phyloP scores from a whole-genome alignment of 2,113 vertebrate species.

The Sinocyclocheilus maitianheensis region DNA sequence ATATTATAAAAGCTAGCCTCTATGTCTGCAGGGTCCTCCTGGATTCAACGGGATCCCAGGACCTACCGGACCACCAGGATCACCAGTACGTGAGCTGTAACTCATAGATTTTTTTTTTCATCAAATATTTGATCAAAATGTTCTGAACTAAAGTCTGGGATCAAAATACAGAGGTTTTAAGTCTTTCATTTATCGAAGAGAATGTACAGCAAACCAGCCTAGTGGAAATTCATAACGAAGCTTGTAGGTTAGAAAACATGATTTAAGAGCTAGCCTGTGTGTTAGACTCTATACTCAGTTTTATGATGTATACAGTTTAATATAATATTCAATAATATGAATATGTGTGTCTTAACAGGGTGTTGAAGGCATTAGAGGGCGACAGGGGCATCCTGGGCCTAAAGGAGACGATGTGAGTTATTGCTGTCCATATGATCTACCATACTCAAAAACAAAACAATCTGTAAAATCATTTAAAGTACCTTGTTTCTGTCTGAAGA shows the following conservation, averaged over 20 bases:
- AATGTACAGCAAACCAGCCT: too few species aligned
- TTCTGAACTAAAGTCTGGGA: not conserved
- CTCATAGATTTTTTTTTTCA: not conserved
- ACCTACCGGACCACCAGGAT: slow-evolving; percentile 77
- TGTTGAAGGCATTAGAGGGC: slow-evolving; percentile 76
- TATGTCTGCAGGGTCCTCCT: slow-evolving; percentile 70
- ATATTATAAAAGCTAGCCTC: not conserved
- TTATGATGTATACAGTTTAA: not conserved
- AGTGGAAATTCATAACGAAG: not conserved
- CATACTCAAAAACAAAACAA: not conserved
- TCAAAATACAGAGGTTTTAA: not conserved
- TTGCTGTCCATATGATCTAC: not conserved
- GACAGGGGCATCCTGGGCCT: slow-evolving; percentile 70
- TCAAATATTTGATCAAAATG: too few species aligned
- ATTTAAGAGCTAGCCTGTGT: not conserved
- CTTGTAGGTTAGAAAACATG: not conserved
- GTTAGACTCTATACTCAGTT: too few species aligned
- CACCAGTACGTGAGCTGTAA: slow-evolving; percentile 67
- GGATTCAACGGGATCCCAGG: slow-evolving; percentile 79
- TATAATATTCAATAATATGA: not conserved
- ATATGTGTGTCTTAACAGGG: slow-evolving; percentile 66
- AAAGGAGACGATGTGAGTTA: slow-evolving; percentile 77
- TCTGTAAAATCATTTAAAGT: not conserved
- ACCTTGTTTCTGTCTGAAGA: not conserved
- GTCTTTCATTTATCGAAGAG: not conserved